Evolutionary conservation across 2,113 vertebrate species (phyloP), one percentile per base, ranked within the genome.

Genomic region (Alexandromys fortis): DNA sequence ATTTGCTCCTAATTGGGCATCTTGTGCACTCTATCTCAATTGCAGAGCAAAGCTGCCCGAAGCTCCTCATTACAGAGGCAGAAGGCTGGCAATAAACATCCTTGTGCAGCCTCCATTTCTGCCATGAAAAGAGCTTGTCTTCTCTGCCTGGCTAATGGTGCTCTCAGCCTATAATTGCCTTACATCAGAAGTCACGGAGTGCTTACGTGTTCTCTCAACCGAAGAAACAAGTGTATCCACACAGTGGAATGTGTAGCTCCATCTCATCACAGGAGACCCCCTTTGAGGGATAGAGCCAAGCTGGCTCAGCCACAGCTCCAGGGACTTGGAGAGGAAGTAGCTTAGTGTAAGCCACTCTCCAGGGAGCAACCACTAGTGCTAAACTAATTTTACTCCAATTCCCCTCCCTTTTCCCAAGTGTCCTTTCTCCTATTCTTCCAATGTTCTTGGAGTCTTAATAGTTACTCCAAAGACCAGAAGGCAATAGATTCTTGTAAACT

Each of bases 21-120:
- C 35, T 33, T 11, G 35, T 22, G n/a, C 35, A 21, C 75, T 68
- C 22, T 13, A 10, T 90, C 90, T 89, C 93, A 77, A 87, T 45
- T 30, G 86, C 87, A 90, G 45, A 73, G 67, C 68, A 49, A 92
- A 90, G 94, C 91, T 63, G 86, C 91, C 73, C 35, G 22, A 24
- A 96, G 92, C 95, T 38, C 35, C 90, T 93, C 94, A 89, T 97
- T 93, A 96, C 52, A 10, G 88, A 90, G 61, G 78, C 79, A 83
- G 95, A 91, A 89, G 78, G 30, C 81, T 78, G 85, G 79, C 91
- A 89, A 16, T 73, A 94, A 90, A 92, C 85, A 65, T 82, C 24
- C 61, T 86, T 24, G 42, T 68, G 38, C 79, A 88, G 93, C 22
- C 77, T 77, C 10, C 47, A 12, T 45, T 95, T 73, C 52, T 94